Evolutionary conservation across 2,113 vertebrate species (phyloP).

Genomic region (Manacus vitellinus): DNA sequence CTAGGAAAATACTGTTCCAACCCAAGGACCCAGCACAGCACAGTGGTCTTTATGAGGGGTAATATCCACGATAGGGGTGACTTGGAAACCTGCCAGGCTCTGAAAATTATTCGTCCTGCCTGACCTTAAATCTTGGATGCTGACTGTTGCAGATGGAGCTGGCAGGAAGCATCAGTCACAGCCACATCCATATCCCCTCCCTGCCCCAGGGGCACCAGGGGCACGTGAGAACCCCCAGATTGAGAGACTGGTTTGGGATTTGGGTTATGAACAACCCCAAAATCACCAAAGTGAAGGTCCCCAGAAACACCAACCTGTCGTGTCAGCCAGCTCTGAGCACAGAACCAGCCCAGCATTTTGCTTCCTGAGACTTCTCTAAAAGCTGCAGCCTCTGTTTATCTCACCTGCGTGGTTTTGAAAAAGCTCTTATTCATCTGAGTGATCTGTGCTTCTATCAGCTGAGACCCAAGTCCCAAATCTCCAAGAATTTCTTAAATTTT

Average conservation of each 20-base stretch:
- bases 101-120: conserved; percentile 5
- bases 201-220: fast-evolving
- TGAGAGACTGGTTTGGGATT: background rate
- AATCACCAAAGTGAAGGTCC: background rate
- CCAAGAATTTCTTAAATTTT: background rate
- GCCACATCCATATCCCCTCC: background rate
- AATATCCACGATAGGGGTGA: background rate
- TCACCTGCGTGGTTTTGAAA: background rate
- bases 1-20: conserved; percentile 21
- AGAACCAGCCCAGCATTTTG: background rate
- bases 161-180: conserved; percentile 53
- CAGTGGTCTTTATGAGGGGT: background rate
- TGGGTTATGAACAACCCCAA: background rate
- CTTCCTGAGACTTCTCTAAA: background rate
- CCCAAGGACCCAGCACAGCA: background rate
- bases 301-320: fast-evolving
- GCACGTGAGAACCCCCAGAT: background rate
- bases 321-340: too few species aligned
- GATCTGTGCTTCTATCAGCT: background rate
- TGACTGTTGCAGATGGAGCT: background rate
- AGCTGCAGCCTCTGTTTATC: background rate
- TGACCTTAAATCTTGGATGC: conserved; percentile 14
- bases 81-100: conserved; percentile 26
- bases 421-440: background rate
- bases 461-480: background rate